A percentile compares a stretch with the other conserved stretches of the same genome.
These are phyloP conservation scores for Scaptodrosophila lebanonensis DNA, from an alignment of 1,140 invertebrate species.

Conservation along the genomic window DNA sequence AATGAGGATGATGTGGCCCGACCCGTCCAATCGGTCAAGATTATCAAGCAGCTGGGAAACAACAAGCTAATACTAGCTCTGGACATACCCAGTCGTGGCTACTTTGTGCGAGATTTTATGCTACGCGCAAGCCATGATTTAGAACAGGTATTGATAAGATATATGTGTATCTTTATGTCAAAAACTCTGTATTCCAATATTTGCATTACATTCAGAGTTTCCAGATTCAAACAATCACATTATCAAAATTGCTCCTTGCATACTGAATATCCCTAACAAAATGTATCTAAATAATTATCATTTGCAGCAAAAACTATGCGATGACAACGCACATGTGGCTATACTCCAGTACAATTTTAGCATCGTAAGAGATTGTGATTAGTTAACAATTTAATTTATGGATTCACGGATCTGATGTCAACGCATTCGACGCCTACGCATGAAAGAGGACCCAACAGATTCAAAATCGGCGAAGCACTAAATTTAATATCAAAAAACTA, in stretches of 20 bases:
- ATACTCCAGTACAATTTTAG: slow-evolving; percentile 77
- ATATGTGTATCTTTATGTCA: not conserved
- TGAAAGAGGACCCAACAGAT: slow-evolving; percentile 32
- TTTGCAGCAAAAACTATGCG: slow-evolving; percentile 71
- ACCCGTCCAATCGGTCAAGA: slow-evolving; percentile 39
- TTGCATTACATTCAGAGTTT: too few relatives aligned
- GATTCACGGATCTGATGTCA: slow-evolving; percentile 39
- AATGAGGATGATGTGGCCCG: slow-evolving; percentile 54
- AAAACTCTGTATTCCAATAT: not conserved
- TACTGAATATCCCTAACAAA: too few relatives aligned
- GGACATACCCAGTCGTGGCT: slow-evolving; percentile 57
- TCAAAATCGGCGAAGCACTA: too few relatives aligned
- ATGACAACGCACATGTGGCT: slow-evolving; percentile 70
- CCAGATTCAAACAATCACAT: too few relatives aligned
- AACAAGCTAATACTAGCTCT: slow-evolving; percentile 56
- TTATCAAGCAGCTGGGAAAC: slow-evolving; percentile 56
- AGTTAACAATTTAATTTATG: slow-evolving; percentile 69
- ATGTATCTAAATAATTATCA: too few relatives aligned
- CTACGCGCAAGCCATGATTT: slow-evolving; percentile 63
- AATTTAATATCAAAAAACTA: slow-evolving; percentile 8
- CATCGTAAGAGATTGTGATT: slow-evolving; percentile 77
- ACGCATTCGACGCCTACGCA: slow-evolving; percentile 6
- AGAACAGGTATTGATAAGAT: slow-evolving; percentile 46
- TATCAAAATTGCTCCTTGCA: too few relatives aligned
- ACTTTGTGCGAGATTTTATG: slow-evolving; percentile 62